Evolutionary conservation across 1,140 invertebrate genomes (phyloP).

Genomic region (Portunus trituberculatus): DNA sequence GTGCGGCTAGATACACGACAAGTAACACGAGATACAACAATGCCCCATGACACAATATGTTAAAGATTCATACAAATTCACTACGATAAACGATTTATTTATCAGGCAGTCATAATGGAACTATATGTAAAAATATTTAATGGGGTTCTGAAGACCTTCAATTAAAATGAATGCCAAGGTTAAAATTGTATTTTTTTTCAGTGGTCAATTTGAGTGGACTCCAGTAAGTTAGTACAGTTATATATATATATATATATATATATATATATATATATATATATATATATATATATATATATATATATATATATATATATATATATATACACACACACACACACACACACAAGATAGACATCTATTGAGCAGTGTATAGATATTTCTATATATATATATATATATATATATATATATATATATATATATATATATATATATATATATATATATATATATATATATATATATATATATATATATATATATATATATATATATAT

Average conservation of each 20-base stretch:
- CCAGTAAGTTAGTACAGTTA: too few relatives aligned
- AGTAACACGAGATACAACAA: neutral
- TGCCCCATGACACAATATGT: neutral
- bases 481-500: neutral
- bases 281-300: neutral
- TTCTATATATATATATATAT: neutral
- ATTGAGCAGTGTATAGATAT: neutral
- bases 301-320: neutral
- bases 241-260: too few relatives aligned
- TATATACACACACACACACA: neutral
- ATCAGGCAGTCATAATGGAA: too few relatives aligned
- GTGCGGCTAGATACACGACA: neutral
- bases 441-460: neutral
- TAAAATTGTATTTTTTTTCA: neutral
- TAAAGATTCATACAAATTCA: neutral
- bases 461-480: neutral
- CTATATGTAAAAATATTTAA: neutral
- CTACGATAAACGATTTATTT: neutral
- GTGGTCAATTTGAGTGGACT: too few relatives aligned
- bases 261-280: neutral
- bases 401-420: neutral
- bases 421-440: neutral
- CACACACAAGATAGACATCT: neutral
- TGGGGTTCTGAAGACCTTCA: neutral
- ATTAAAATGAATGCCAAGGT: too few relatives aligned